Evolutionary conservation across 1,140 invertebrate species (phyloP), one percentile per base, ranked within the genome.

Genomic region (Drosophila sp.): DNA sequence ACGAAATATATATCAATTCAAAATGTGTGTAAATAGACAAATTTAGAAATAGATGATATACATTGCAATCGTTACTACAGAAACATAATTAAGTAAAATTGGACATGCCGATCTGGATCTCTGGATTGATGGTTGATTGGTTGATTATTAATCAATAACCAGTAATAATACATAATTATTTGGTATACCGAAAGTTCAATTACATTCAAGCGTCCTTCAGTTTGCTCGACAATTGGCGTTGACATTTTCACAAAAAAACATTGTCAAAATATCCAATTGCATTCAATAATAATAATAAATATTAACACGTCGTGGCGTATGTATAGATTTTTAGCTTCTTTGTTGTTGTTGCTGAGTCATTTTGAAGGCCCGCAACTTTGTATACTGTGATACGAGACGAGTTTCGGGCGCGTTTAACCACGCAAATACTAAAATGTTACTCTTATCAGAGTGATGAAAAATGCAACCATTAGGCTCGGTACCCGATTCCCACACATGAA

Each of bases 371-470:
- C 40, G 13, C 32, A 50, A 50, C 50, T 64, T 54, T 32, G 54
- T 64, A 5, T 32, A 1, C 27, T 40, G 32, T 27, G 36, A 38
- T 48, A 50, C 18, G 53, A 48, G 46, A 36, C 27, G 16, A 57
- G 48, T 46, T 41, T 29, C n/a, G 13, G 50, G 40, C 32, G 34
- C n/a, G 32, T 58, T 71, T 54, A 71, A 46, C 14, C 57, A 40
- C 54, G 51, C 64, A 69, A 53, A 69, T 67, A 69, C 29, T 40
- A 9, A 25, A 56, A 69, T 72, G 56, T 59, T 56, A 36, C 36
- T 67, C 71, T 73, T 73, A 73, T 73, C 71, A 62, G 50, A 29
- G 50, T 50, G 34, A 27, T 69, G 65, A 73, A 43, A 73, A 61
- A 73, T 73, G 48, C 50, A 34, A 29, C 16, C 50, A 73, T 56